Conservation (phyloP, 2,113 vertebrate genomes). For the Aramus guarauna region DNA sequence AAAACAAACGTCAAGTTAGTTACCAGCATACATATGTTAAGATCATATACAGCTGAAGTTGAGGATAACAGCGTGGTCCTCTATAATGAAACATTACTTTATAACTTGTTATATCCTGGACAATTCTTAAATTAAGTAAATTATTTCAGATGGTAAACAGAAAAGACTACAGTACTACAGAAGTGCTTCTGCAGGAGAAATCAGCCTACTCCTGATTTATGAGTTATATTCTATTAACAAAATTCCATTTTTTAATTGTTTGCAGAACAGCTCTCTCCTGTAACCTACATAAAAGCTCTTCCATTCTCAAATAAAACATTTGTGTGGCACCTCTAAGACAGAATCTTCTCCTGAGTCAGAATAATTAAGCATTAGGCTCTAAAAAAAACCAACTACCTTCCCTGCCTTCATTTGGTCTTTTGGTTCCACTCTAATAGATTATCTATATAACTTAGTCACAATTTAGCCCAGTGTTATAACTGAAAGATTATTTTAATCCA, state of each 20-base stretch:
- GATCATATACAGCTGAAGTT: background rate
- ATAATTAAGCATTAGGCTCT: background rate
- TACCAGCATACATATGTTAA: background rate
- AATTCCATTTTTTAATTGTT: background rate
- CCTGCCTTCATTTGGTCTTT: background rate
- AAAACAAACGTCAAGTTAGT: background rate
- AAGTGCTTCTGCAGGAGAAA: background rate
- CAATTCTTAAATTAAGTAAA: background rate
- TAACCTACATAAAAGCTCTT: background rate
- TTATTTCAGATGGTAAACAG: background rate
- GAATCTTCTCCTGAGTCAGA: background rate
- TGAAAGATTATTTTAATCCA: constrained; percentile 12
- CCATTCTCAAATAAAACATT: background rate
- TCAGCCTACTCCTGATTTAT: background rate
- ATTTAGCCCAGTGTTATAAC: background rate
- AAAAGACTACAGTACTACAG: background rate
- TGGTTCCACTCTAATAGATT: background rate
- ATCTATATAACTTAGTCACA: background rate
- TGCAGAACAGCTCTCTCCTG: background rate
- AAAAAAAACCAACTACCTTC: background rate
- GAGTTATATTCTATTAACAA: background rate
- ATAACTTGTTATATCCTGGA: background rate
- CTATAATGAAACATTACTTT: background rate
- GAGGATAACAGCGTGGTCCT: background rate
- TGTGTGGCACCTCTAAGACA: background rate